Conservation (phyloP, 2,888 invertebrate species). For the Lithodes maja region DNA sequence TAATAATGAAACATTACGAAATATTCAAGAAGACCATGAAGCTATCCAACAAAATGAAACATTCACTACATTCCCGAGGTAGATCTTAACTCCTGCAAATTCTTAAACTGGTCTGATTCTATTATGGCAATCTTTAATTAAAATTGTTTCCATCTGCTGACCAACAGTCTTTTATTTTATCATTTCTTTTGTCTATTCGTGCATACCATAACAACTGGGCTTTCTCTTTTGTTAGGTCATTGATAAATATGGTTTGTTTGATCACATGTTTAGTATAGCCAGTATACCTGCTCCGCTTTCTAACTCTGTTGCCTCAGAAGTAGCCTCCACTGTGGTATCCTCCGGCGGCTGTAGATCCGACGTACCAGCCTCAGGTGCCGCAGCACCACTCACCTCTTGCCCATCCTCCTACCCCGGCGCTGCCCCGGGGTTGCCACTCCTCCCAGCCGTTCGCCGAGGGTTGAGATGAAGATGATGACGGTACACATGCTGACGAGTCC, state of each 20-base stretch:
- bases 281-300: background rate
- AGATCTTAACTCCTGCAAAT: background rate
- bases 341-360: background rate
- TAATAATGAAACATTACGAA: no score
- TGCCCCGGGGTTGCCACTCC: background rate
- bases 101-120: background rate
- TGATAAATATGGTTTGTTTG: background rate
- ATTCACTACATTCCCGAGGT: background rate
- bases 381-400: background rate
- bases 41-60: no score
- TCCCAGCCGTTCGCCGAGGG: background rate
- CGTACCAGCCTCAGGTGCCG: background rate
- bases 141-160: background rate
- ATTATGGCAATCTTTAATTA: background rate
- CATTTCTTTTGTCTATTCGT: background rate
- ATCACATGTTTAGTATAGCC: background rate
- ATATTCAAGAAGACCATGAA: no score
- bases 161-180: background rate
- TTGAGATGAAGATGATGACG: background rate
- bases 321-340: no score
- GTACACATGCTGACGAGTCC: background rate
- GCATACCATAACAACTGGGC: background rate
- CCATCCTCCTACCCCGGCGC: background rate
- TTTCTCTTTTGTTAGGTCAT: background rate
- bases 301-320: no score